Base-by-base conservation (phyloP, 2,113 vertebrate genomes). In the Tringa solitaria region DNA sequence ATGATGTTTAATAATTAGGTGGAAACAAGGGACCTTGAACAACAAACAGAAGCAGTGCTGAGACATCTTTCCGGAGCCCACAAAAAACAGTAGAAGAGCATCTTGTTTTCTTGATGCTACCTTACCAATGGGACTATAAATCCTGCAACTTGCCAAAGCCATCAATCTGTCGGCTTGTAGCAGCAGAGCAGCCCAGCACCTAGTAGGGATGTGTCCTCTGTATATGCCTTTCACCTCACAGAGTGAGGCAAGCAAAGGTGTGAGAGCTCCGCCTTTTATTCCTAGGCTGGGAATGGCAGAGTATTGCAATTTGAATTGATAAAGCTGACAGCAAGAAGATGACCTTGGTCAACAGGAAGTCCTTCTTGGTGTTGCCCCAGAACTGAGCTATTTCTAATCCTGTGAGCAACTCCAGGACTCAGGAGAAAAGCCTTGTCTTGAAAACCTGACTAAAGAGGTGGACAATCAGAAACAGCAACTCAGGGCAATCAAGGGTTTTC, bases 401-500 rank as follows among this genome's bases (percentile, higher is more conserved):
- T 24, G 32, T 33, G 51, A 82, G 41, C 41, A 39, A 4, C 64
- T 77, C 35, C 30, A 48, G 33, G 30, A 21, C 50, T 54, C 8
- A 3, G 54, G 72, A 75, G 56, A 28, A 78, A 87, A 90, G 21
- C 4, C 8, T 32, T 0, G 0, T 12, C 3, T 5, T 54, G 78
- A 33, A 90, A 75, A 90, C 12, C 32, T 21, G 32, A 28, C 41
- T 30, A 21, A 60, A 33, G 48, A 68, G 48, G 24, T 33, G 45
- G 32, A 26, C 24, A 67, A 10, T 14, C 35, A 75, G 51, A 86
- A 19, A 39, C 32, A 81, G 43, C 43, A 43, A 32, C 26, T 51
- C 20, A 12, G 17, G 86, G 27, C 35, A 9, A 27, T 17, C n/a
- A 35, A 35, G 41, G 24, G 23, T 75, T 65, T 79, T 56, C 51